phyloP scores from a whole-genome alignment of 2,797 vertebrate species.

The Karalla daura region DNA sequence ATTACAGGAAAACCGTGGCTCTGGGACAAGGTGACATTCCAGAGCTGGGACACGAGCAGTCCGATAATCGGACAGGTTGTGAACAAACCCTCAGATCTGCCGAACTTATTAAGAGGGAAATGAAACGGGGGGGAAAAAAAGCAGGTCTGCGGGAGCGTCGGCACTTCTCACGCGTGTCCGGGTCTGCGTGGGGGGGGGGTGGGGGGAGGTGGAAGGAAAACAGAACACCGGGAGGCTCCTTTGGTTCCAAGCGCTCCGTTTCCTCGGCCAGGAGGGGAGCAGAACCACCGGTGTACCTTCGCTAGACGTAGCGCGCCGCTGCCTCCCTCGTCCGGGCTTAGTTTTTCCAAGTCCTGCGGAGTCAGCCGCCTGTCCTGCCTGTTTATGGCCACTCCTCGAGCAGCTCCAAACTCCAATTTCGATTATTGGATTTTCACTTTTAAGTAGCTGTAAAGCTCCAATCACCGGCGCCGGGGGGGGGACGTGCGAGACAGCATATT shows the following conservation, averaged over 20 bases:
- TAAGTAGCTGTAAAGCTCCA: constrained; percentile 54
- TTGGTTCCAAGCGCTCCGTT: constrained; percentile 1
- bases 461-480: constrained; percentile 16
- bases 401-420: constrained; percentile 40
- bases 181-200: constrained; percentile 39
- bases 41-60: not conserved
- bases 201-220: constrained; percentile 32
- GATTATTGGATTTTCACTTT: constrained; percentile 56
- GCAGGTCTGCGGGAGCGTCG: no score
- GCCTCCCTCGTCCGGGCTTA: no score
- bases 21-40: no score
- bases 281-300: no score
- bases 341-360: no score
- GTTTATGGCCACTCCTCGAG: constrained; percentile 31
- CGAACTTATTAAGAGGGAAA: not conserved
- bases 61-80: not conserved
- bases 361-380: constrained; percentile 31
- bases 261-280: no score
- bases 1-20: no score
- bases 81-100: not conserved
- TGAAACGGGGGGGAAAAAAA: no score
- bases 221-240: constrained; percentile 28
- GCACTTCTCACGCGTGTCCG: no score
- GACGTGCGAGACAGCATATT: constrained; percentile 52
- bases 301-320: no score